These are phyloP conservation scores for Neodiprion lecontei DNA, from an alignment of 1,140 invertebrate genomes.

Conservation along the genomic window DNA sequence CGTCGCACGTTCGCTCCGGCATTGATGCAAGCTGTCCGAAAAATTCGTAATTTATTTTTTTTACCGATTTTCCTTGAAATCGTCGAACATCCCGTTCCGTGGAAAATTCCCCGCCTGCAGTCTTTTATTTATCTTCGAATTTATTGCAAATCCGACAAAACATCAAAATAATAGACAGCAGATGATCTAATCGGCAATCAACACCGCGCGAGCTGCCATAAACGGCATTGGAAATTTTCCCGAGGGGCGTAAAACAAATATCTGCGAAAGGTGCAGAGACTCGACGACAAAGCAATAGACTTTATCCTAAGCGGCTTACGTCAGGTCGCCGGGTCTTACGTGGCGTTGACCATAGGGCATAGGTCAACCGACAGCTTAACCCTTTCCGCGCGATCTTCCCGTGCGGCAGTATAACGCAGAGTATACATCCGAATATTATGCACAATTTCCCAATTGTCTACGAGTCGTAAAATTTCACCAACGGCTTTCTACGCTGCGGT, in stretches of 20 bases:
- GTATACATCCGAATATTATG: not conserved
- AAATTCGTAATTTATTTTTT: too few relatives aligned
- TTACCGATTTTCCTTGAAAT: too few relatives aligned
- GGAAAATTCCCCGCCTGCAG: too few relatives aligned
- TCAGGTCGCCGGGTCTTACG: constrained; percentile 4
- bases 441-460: too few relatives aligned
- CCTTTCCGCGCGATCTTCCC: not conserved
- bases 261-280: too few relatives aligned
- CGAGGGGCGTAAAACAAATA: not conserved
- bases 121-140: too few relatives aligned
- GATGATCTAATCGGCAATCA: not conserved
- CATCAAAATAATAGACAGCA: too few relatives aligned
- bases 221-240: not conserved
- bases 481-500: not conserved
- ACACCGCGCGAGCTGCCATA: not conserved
- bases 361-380: not conserved
- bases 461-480: not conserved
- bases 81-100: too few relatives aligned
- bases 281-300: too few relatives aligned
- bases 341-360: not conserved
- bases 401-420: too few relatives aligned
- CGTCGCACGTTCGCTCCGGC: not conserved
- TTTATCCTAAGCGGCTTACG: not conserved
- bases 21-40: too few relatives aligned
- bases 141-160: too few relatives aligned